Conservation (phyloP, 2,888 invertebrate species). For the Belgica antarctica region DNA sequence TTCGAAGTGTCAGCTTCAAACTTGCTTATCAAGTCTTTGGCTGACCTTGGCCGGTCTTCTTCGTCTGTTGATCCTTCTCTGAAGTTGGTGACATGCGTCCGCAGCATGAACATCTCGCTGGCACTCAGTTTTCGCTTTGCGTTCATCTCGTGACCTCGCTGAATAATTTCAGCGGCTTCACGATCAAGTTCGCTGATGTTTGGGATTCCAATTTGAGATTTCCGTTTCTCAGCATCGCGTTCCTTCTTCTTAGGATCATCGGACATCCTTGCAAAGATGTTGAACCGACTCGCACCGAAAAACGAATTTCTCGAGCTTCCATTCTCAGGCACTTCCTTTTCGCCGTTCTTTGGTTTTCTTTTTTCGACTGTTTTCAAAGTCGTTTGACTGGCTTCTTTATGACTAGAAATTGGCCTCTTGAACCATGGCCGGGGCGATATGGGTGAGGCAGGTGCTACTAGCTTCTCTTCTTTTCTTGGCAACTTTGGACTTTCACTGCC, state of each 20-base stretch:
- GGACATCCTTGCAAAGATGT: slow-evolving; percentile 45
- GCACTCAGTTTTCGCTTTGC: slow-evolving; percentile 47
- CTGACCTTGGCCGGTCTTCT: slow-evolving; percentile 47
- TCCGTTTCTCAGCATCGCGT: slow-evolving; percentile 56
- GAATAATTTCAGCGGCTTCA: slow-evolving; percentile 73
- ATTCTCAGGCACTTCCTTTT: slow-evolving; percentile 57
- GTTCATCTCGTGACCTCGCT: slow-evolving; percentile 56
- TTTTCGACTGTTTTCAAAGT: slow-evolving; percentile 48
- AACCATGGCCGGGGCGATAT: slow-evolving; percentile 66
- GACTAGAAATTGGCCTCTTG: slow-evolving; percentile 57
- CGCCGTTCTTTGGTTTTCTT: slow-evolving; percentile 52
- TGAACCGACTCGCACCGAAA: slow-evolving; percentile 51
- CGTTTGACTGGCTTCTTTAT: slow-evolving; percentile 47
- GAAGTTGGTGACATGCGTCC: not conserved
- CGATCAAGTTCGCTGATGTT: slow-evolving; percentile 78
- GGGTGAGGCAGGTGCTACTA: slow-evolving; percentile 51
- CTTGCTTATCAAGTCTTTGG: slow-evolving; percentile 62
- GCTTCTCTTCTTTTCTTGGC: slow-evolving; percentile 44
- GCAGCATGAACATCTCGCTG: not conserved
- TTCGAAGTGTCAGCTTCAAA: slow-evolving; percentile 56
- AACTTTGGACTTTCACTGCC: slow-evolving; percentile 45
- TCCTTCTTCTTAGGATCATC: slow-evolving; percentile 47
- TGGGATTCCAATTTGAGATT: slow-evolving; percentile 62
- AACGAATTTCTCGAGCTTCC: slow-evolving; percentile 58
- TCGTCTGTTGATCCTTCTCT: slow-evolving; percentile 45